phyloP scores from a whole-genome alignment of 1,140 invertebrate genomes.

The Drosophila pseudoananassae region DNA sequence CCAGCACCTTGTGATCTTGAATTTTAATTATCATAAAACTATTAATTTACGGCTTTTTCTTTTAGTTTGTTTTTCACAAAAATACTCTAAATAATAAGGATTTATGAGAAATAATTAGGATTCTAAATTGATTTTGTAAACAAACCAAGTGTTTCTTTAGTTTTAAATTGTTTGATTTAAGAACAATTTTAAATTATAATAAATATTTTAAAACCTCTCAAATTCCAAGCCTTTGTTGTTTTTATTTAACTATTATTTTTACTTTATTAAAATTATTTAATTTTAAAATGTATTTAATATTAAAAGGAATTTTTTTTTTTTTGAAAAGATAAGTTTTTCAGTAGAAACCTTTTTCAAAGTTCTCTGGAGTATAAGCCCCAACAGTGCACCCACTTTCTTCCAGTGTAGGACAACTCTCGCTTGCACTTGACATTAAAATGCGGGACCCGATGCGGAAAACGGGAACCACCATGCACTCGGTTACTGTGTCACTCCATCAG shows the following conservation, averaged over 20 bases:
- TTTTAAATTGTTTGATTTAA: too few relatives aligned
- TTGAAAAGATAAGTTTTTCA: too few relatives aligned
- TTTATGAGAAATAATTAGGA: not conserved
- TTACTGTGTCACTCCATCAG: constrained; percentile 28
- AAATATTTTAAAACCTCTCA: too few relatives aligned
- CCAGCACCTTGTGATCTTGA: not conserved
- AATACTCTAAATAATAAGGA: not conserved
- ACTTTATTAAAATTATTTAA: too few relatives aligned
- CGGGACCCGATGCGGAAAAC: constrained; percentile 6
- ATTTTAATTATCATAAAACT: not conserved
- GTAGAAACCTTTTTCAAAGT: too few relatives aligned
- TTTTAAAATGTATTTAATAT: too few relatives aligned
- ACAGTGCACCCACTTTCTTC: not conserved
- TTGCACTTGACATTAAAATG: constrained; percentile 51
- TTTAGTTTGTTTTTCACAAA: not conserved
- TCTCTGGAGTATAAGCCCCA: not conserved
- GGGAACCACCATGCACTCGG: constrained; percentile 36
- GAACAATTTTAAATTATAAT: too few relatives aligned
- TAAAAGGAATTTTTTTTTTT: too few relatives aligned
- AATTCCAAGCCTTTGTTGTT: too few relatives aligned
- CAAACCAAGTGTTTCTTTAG: too few relatives aligned
- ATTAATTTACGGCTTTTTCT: not conserved
- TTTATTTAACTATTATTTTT: too few relatives aligned
- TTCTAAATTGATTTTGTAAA: too few relatives aligned
- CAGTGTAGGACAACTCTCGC: constrained; percentile 25